Evolutionary conservation across 2,888 invertebrate species (phyloP).

Genomic region (Penaeus monodon): DNA sequence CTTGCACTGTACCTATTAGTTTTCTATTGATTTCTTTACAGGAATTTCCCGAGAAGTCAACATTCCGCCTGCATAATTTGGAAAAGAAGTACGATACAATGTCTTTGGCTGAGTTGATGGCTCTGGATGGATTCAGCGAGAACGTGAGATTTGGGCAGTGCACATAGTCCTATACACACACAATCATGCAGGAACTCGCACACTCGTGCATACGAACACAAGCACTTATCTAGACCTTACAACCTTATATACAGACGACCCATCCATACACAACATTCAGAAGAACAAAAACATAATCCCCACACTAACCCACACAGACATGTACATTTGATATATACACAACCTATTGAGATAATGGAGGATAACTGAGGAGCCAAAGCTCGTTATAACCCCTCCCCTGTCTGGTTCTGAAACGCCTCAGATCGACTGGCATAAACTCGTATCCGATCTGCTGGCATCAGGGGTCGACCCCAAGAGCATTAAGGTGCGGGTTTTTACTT

Average conservation of each 20-base stretch:
- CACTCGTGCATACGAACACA: not conserved
- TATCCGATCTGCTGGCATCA: not conserved
- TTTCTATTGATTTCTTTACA: too few relatives aligned
- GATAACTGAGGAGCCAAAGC: too few relatives aligned
- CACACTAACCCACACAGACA: not conserved
- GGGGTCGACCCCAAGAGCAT: not conserved
- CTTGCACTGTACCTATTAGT: too few relatives aligned
- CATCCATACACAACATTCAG: not conserved
- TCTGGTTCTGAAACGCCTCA: not conserved
- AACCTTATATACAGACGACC: not conserved
- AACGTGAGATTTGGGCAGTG: not conserved
- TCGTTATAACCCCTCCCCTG: too few relatives aligned
- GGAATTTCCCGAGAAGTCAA: too few relatives aligned
- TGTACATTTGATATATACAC: not conserved
- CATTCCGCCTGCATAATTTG: too few relatives aligned
- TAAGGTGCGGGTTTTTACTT: constrained; percentile 42
- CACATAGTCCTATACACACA: not conserved
- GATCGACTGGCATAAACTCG: constrained; percentile 15
- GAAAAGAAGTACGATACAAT: too few relatives aligned
- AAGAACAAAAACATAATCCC: too few relatives aligned
- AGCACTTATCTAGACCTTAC: not conserved
- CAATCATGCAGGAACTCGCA: not conserved
- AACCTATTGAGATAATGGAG: not conserved
- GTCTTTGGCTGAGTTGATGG: too few relatives aligned
- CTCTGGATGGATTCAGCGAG: too few relatives aligned